These are phyloP conservation scores for Ceyx margarethae DNA, from an alignment of 2,113 vertebrate species.

Conservation along the genomic window DNA sequence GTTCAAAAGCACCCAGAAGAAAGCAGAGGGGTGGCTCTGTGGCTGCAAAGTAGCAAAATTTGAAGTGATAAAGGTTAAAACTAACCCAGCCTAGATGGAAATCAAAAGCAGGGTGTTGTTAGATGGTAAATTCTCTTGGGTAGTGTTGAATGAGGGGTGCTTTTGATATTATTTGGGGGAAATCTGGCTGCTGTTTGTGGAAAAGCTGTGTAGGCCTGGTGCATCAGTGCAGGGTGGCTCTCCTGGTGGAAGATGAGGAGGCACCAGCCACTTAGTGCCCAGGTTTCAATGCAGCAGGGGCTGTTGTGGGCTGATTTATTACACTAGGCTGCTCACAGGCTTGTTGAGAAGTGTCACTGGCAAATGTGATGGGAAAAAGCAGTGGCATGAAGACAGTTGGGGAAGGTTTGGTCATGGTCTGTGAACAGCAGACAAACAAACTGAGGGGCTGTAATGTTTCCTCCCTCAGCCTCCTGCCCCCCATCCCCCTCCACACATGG, in stretches of 20 bases:
- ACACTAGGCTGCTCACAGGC: neutral
- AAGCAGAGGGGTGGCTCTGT: neutral
- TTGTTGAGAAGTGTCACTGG: neutral
- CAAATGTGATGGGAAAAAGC: neutral
- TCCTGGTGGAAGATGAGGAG: neutral
- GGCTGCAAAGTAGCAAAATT: neutral
- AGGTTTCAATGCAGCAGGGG: neutral
- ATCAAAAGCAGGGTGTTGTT: neutral
- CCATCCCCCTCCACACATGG: neutral
- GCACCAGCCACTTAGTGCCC: neutral
- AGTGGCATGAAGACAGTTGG: neutral
- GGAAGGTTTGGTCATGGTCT: neutral
- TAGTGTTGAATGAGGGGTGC: neutral
- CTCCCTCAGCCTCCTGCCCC: neutral
- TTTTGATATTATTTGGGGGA: neutral
- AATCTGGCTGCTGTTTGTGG: neutral
- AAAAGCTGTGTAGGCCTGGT: neutral
- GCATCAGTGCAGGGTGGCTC: neutral
- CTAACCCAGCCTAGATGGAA: neutral
- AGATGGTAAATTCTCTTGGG: neutral
- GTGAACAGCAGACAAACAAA: constrained; percentile 24
- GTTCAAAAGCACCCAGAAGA: neutral
- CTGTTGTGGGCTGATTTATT: constrained; percentile 23
- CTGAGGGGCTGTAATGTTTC: neutral
- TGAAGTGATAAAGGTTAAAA: neutral